Evolutionary conservation across 2,888 invertebrate species (phyloP).

Genomic region (Drepanosiphum platanoidis): DNA sequence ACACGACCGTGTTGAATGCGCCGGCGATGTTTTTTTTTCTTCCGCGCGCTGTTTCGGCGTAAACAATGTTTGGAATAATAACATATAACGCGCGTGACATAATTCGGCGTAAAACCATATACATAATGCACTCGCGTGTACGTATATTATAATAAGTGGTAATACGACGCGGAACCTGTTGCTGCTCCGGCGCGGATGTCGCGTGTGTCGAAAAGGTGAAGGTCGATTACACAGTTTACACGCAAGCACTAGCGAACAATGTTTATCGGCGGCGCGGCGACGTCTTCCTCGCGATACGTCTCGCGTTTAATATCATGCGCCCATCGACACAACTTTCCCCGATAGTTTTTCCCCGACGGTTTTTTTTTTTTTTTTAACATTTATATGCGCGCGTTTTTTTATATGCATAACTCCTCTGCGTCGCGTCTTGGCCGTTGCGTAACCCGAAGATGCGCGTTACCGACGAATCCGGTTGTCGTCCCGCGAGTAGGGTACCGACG

Average conservation of each 20-base stretch:
- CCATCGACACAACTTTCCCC: conserved; percentile 51
- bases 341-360: neutral
- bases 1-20: neutral
- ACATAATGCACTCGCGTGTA: neutral
- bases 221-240: conserved; percentile 38
- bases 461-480: conserved; percentile 5
- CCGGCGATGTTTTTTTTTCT: neutral
- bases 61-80: too few species aligned
- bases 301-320: too few species aligned
- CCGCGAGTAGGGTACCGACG: neutral
- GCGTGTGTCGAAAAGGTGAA: conserved; percentile 42
- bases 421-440: neutral
- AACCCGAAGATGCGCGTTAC: neutral
- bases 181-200: neutral
- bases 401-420: conserved; percentile 10
- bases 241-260: neutral
- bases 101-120: neutral
- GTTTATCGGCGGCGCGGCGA: conserved; percentile 18
- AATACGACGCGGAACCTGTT: neutral
- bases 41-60: too few species aligned
- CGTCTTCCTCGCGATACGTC: conserved; percentile 19
- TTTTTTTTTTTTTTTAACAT: neutral
- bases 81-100: neutral
- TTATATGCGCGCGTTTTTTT: neutral
- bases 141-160: neutral